Conservation (phyloP, 2,888 invertebrate species). For the Drosophila prostipennis region DNA sequence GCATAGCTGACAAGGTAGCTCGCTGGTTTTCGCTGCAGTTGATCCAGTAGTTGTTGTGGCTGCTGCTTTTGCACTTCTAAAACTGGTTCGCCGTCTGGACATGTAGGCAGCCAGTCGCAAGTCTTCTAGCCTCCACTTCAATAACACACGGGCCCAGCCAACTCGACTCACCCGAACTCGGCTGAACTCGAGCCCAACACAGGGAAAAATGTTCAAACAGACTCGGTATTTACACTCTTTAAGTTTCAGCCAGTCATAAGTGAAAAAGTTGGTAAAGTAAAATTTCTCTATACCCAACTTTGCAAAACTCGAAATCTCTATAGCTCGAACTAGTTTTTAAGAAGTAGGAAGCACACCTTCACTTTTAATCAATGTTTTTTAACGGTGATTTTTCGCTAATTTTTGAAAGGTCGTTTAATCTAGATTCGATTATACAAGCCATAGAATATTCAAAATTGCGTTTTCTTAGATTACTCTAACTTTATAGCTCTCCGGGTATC, state of each 20-base stretch:
- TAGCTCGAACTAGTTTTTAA: not conserved
- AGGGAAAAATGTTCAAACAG: not conserved
- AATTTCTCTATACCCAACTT: not conserved
- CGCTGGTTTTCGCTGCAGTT: slow-evolving; percentile 43
- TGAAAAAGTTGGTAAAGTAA: not conserved
- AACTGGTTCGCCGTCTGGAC: slow-evolving; percentile 73
- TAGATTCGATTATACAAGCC: not conserved
- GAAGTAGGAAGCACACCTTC: not conserved
- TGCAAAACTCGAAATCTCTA: not conserved
- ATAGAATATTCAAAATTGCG: not conserved
- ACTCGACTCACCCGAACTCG: slow-evolving; percentile 27
- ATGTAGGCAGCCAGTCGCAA: slow-evolving; percentile 65
- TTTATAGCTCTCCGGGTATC: too few species aligned
- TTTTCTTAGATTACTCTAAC: not conserved
- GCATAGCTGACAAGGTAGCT: slow-evolving; percentile 83
- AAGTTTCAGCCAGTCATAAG: not conserved
- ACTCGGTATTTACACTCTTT: not conserved
- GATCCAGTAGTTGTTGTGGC: slow-evolving; percentile 41
- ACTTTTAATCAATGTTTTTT: not conserved
- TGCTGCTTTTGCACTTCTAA: slow-evolving; percentile 73
- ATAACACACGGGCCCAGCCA: slow-evolving; percentile 57
- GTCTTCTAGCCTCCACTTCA: slow-evolving; percentile 76
- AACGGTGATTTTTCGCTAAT: not conserved
- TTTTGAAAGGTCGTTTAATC: not conserved
- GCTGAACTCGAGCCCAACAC: slow-evolving; percentile 30